Percentiles rank a stretch among this genome's conserved stretches.
These are phyloP conservation scores for Artemisiospiza belli DNA, from an alignment of 2,113 vertebrate genomes.

Conservation along the genomic window DNA sequence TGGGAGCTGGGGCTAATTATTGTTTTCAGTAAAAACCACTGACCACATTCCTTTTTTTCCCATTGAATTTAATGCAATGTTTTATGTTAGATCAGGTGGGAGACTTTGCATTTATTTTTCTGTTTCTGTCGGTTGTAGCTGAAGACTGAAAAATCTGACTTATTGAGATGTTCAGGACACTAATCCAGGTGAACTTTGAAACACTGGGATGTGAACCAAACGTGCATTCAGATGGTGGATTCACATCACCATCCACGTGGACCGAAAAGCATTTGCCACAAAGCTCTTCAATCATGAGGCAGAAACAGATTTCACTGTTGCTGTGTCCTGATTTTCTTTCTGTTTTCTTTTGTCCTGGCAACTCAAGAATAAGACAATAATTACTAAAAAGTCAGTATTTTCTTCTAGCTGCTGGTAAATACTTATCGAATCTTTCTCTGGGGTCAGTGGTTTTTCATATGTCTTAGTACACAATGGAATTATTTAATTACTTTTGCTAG, in stretches of 20 bases:
- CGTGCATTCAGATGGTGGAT: background rate
- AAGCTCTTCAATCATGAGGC: conserved; percentile 5
- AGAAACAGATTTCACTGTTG: conserved; percentile 23
- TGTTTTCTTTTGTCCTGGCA: conserved; percentile 33
- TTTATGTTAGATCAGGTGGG: background rate
- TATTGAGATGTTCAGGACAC: conserved; percentile 22
- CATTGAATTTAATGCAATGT: background rate
- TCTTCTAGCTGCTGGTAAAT: conserved; percentile 56
- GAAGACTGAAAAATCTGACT: conserved; percentile 3
- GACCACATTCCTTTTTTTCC: background rate
- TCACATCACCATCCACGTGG: background rate
- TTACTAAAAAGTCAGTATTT: conserved; percentile 55
- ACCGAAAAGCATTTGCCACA: conserved; percentile 12
- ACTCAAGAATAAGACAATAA: conserved; percentile 17
- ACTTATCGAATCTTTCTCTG: conserved; percentile 56
- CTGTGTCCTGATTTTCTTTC: background rate
- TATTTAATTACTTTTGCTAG: conserved; percentile 84
- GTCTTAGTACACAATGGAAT: conserved; percentile 76
- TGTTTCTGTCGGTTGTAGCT: background rate
- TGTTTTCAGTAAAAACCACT: background rate
- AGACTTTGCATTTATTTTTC: background rate
- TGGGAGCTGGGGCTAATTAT: background rate
- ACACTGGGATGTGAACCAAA: conserved; percentile 27
- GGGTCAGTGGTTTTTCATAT: conserved; percentile 60
- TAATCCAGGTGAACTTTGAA: conserved; percentile 61